These are phyloP conservation scores for Pristionchus entomophagus DNA, from an alignment of 2,888 invertebrate species.

Conservation along the genomic window DNA sequence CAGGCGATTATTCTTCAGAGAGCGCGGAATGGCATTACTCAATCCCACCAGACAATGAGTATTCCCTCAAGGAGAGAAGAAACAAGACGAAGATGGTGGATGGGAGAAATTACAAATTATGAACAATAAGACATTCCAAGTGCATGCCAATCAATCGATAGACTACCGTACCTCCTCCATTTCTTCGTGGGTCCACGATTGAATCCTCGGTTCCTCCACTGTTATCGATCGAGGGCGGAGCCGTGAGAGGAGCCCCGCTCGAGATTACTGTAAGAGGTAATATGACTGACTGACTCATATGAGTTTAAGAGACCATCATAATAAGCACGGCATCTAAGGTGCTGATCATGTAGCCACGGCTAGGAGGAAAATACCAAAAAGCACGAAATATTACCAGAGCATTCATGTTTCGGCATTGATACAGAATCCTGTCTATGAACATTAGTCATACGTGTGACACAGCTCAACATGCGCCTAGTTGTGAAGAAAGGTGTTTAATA, in stretches of 20 bases:
- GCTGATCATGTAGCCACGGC: too few relatives aligned
- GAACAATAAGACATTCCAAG: neutral
- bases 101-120: neutral
- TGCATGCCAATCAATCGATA: neutral
- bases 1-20: constrained; percentile 2
- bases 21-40: neutral
- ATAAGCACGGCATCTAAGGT: too few relatives aligned
- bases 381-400: too few relatives aligned
- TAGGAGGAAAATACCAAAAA: too few relatives aligned
- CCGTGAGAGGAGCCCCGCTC: neutral
- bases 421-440: too few relatives aligned
- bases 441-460: too few relatives aligned
- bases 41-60: constrained; percentile 12
- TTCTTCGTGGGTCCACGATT: neutral
- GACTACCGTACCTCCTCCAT: constrained; percentile 5
- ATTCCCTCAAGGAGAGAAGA: neutral
- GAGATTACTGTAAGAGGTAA: neutral
- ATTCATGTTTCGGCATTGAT: too few relatives aligned
- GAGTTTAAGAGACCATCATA: neutral
- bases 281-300: neutral
- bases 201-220: neutral
- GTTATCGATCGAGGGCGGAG: constrained; percentile 28
- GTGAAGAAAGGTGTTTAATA: too few relatives aligned
- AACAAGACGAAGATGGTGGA: neutral
- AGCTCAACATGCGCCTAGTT: too few relatives aligned